These are phyloP conservation scores for Autographa gamma DNA, from an alignment of 2,888 invertebrate genomes.

Conservation along the genomic window DNA sequence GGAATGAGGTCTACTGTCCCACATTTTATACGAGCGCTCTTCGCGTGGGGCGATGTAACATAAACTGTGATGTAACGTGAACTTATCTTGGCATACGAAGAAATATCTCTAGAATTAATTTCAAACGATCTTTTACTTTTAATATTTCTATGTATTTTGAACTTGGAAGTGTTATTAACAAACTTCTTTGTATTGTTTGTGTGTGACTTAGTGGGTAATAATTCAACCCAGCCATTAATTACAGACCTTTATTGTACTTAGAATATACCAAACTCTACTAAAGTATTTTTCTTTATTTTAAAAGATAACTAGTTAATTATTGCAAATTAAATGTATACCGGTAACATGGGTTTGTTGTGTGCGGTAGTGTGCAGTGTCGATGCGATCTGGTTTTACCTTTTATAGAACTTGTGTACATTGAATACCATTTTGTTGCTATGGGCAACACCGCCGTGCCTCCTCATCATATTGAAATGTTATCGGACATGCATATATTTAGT, in stretches of 20 bases:
- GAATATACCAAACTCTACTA: background rate
- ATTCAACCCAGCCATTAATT: background rate
- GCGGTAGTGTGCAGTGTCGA: background rate
- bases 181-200: background rate
- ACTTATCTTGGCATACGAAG: conserved; percentile 16
- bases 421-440: background rate
- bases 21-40: conserved; percentile 23
- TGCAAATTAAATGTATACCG: background rate
- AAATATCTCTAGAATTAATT: background rate
- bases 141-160: background rate
- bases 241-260: background rate
- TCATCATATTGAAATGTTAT: conserved; percentile 12
- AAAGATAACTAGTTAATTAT: background rate
- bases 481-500: conserved; percentile 12
- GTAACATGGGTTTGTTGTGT: background rate
- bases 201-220: background rate
- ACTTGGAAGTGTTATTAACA: background rate
- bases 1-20: conserved; percentile 29
- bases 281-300: background rate
- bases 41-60: conserved; percentile 31
- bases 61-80: conserved; percentile 33
- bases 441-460: background rate
- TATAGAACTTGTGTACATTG: conserved; percentile 2
- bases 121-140: background rate
- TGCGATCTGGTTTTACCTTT: conserved; percentile 6